Percentiles rank a stretch among this genome's conserved stretches.
These are phyloP conservation scores for Ellobius talpinus DNA, from an alignment of 2,113 vertebrate species.

Conservation along the genomic window DNA sequence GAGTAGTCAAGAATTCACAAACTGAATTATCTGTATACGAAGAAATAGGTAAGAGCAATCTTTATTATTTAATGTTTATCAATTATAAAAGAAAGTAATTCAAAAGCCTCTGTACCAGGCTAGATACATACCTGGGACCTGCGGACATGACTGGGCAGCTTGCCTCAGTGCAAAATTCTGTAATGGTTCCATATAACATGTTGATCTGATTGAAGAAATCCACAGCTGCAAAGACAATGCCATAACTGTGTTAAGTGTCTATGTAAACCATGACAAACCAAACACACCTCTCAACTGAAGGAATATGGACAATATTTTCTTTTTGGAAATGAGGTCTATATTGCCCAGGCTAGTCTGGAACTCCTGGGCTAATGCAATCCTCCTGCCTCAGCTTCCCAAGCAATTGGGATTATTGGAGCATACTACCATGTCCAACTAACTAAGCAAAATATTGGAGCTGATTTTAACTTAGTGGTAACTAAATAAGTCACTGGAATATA, in stretches of 20 bases:
- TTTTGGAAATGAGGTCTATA: neutral
- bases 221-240: constrained; percentile 88
- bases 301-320: neutral
- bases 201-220: constrained; percentile 99
- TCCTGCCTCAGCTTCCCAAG: neutral
- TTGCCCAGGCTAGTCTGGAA: neutral
- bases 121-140: constrained; percentile 91
- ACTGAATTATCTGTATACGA: neutral
- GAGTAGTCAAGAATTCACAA: constrained; percentile 7
- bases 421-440: neutral
- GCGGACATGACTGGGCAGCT: constrained; percentile 98
- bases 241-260: constrained; percentile 34
- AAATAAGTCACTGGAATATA: neutral
- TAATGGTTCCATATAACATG: constrained; percentile 98
- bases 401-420: neutral
- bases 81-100: neutral
- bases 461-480: constrained; percentile 44
- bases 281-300: constrained; percentile 33
- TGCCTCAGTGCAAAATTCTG: constrained; percentile 96
- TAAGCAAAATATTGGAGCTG: constrained; percentile 19
- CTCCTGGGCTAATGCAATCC: neutral
- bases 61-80: constrained; percentile 31
- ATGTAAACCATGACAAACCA: neutral
- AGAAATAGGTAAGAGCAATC: neutral
- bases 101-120: neutral